phyloP scores from a whole-genome alignment of 2,797 vertebrate genomes.

The Jordanella pulchra region DNA sequence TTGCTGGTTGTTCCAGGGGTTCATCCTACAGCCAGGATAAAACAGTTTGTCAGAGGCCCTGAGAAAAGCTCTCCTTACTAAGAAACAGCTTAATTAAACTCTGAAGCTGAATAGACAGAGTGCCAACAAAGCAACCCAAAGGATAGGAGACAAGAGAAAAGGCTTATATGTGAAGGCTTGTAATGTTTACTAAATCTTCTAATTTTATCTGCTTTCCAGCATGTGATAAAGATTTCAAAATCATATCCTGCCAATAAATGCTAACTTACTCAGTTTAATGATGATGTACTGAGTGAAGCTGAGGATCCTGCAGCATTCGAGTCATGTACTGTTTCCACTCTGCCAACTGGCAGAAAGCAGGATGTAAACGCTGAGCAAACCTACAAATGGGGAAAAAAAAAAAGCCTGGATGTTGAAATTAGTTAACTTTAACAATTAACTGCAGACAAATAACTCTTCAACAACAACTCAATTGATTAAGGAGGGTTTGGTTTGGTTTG shows the following conservation, averaged over 20 bases:
- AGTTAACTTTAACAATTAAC: not conserved
- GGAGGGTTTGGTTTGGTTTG: not conserved
- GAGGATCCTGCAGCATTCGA: not conserved
- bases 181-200: not conserved
- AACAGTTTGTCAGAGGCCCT: conserved; percentile 53
- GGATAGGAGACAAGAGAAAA: not conserved
- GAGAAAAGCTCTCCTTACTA: conserved; percentile 46
- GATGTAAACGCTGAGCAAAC: not conserved
- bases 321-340: not conserved
- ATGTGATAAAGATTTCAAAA: not conserved
- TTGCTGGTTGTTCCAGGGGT: not conserved
- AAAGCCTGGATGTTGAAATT: not conserved
- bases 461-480: not conserved
- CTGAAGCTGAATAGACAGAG: not conserved
- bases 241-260: not conserved
- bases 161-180: not conserved
- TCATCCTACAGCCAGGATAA: conserved; percentile 4
- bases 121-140: conserved; percentile 1
- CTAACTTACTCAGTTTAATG: not conserved
- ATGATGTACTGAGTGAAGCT: not conserved
- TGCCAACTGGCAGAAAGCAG: not conserved
- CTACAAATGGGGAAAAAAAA: not conserved
- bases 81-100: conserved; percentile 65
- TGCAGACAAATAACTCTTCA: not conserved
- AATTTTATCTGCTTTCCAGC: not conserved